Conservation (phyloP, 2,113 vertebrate genomes). For the Pollachius pollachius region DNA sequence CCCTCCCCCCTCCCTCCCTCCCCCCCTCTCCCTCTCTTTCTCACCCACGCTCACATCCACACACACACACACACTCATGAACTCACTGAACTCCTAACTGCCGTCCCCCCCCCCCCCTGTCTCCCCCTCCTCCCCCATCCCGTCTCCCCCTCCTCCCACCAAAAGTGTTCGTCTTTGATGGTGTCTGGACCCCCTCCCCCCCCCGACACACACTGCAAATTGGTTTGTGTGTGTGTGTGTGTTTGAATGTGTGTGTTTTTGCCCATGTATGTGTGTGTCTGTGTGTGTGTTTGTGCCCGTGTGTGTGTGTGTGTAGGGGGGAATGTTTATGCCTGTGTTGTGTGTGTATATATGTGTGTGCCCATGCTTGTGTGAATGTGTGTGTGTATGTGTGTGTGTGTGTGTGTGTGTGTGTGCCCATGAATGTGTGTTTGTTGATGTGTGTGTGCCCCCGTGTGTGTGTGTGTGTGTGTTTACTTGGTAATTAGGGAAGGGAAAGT, state of each 20-base stretch:
- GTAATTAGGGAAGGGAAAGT: not conserved
- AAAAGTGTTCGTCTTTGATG: constrained; percentile 54
- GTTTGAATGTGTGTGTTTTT: not conserved
- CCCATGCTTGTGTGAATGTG: too few species aligned
- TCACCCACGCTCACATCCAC: not conserved
- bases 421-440: constrained; percentile 4
- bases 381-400: too few species aligned
- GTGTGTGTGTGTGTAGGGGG: too few species aligned
- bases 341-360: too few species aligned
- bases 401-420: too few species aligned
- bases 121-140: constrained; percentile 35
- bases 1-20: too few species aligned
- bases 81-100: constrained; percentile 49
- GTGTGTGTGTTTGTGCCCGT: too few species aligned
- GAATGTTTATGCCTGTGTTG: too few species aligned
- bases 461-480: not conserved
- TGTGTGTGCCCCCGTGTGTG: not conserved
- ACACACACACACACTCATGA: constrained; percentile 41
- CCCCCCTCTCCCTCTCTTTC: constrained; percentile 12
- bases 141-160: constrained; percentile 40
- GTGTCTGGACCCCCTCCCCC: constrained; percentile 13
- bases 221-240: constrained; percentile 7
- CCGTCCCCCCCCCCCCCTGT: constrained; percentile 36
- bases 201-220: constrained; percentile 32
- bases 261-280: too few species aligned